Evolutionary conservation across 2,797 vertebrate genomes (phyloP), one percentile per base, ranked within the genome.

Genomic region (Lophius americanus): DNA sequence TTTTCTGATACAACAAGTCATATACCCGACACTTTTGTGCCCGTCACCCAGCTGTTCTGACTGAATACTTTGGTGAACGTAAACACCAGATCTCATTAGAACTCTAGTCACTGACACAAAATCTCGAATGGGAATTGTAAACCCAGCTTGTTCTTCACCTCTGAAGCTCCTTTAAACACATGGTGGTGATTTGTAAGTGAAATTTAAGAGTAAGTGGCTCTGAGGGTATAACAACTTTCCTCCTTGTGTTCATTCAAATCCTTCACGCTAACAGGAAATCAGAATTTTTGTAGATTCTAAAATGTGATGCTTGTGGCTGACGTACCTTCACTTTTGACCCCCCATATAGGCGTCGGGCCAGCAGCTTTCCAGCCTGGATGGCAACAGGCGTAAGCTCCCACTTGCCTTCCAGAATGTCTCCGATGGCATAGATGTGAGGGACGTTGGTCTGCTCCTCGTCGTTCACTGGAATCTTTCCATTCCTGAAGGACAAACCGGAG

Each of bases 301-400:
- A 46, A 6, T 1, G 3, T 0, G 10, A 41, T 9, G 9, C 8
- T 43, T 7, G 9, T 14, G 0, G 33, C 0, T 0, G 0, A 1
- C 0, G 6, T 81, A 97, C 97, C 95, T 98, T 99, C 67, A 92
- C 5, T 2, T 85, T 81, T 12, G 91, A 66, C 54, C 93, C 92
- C 0, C 54, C 90, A 7, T 92, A 99, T 2, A 99, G 95, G 46
- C 98, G 94, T 7, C 93, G 94, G 2, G 98, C 97, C 69, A 99
- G 88, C 56, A 99, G 91, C 62, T 83, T 96, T 38, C 98, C 98
- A 4, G 97, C 97, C 71, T 96, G 96, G 85, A 99, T 96, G 51
- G 98, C 97, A 1, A 99, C 95, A 0, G 98, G 98, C 0, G 97
- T 98, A 64, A 99, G 95, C 87, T 98, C 95, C 85, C 95, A 95